A percentile compares a stretch with the other conserved stretches of the same genome.
Evolutionary conservation across 2,113 vertebrate genomes (phyloP).

Genomic region (Piprites chloris): DNA sequence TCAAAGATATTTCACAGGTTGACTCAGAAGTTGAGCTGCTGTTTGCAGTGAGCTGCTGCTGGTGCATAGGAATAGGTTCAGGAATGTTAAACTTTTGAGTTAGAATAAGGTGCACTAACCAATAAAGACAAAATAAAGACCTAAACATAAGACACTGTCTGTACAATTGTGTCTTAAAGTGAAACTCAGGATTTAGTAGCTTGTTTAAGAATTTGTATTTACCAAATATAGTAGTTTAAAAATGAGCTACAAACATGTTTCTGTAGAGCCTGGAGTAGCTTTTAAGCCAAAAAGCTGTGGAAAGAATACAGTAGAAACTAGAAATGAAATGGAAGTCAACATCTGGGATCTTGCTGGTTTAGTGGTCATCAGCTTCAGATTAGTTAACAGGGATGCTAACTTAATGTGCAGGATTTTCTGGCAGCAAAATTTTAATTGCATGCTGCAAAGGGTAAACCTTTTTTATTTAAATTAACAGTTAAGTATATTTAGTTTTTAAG

Average conservation of each 20-base stretch:
- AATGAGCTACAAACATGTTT: neutral
- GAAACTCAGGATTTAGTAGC: neutral
- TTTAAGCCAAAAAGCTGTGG: neutral
- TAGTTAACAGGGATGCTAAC: neutral
- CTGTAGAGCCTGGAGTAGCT: neutral
- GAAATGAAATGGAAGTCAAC: neutral
- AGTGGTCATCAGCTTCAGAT: neutral
- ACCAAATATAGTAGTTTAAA: neutral
- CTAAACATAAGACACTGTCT: neutral
- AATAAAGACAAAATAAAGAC: neutral
- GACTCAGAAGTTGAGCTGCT: neutral
- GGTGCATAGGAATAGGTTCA: neutral
- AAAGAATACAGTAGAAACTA: neutral
- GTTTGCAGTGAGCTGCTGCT: neutral
- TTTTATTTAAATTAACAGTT: neutral
- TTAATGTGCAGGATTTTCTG: neutral
- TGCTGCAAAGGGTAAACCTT: neutral
- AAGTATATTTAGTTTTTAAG: neutral
- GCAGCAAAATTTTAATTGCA: neutral
- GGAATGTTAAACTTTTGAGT: neutral
- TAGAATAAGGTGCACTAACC: neutral
- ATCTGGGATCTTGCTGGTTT: neutral
- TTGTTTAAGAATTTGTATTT: neutral
- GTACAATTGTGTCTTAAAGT: neutral
- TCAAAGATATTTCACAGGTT: neutral